Conservation (phyloP, 64 coral and sea anemone species). For the Stylophora pistillata region DNA sequence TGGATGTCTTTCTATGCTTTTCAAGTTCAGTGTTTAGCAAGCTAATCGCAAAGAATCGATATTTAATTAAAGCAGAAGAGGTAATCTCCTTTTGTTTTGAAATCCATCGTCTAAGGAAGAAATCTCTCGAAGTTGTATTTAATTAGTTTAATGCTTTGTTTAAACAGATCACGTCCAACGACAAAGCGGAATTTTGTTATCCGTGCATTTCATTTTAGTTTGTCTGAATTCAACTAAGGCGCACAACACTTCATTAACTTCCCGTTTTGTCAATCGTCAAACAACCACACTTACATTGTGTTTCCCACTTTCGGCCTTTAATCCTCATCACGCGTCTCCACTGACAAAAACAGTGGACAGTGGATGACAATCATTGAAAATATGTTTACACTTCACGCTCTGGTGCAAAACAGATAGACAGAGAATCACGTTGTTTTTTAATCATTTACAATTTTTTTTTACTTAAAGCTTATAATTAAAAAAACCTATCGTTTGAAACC, state of each 20-base stretch:
- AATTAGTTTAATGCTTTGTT: neutral
- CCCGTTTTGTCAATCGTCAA: no score
- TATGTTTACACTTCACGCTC: no score
- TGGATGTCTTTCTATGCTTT: neutral
- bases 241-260: neutral
- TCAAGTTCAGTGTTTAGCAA: neutral
- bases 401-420: no score
- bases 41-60: neutral
- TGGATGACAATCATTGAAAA: no score
- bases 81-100: neutral
- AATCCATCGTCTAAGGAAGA: neutral
- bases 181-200: neutral
- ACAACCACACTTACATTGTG: no score
- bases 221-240: neutral
- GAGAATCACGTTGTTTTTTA: no score
- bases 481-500: no score
- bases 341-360: no score
- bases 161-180: neutral
- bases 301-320: no score
- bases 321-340: no score
- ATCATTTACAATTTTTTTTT: no score
- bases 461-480: no score
- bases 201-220: neutral
- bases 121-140: neutral
- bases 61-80: constrained; percentile 11